These are phyloP conservation scores for Muscicapa adusta DNA, from an alignment of 2,113 vertebrate species.

Conservation along the genomic window DNA sequence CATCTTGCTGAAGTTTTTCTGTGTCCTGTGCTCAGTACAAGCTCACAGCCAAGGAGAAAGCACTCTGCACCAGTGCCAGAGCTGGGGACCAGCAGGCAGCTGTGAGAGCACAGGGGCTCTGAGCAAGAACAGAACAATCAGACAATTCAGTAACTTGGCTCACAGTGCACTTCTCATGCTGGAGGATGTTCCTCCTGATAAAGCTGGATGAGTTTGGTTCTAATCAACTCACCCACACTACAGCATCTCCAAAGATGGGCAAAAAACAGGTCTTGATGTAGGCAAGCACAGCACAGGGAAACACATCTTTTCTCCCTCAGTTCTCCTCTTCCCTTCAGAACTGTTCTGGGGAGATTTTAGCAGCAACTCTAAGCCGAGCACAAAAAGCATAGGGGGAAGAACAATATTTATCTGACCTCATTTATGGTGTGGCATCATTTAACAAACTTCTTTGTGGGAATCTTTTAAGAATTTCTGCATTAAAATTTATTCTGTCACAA, in stretches of 20 bases:
- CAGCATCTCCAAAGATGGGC: neutral
- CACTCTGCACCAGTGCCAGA: rapidly evolving
- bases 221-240: neutral
- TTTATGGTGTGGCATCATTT: neutral
- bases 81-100: rapidly evolving
- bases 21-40: too few relatives aligned
- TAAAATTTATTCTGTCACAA: neutral
- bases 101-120: neutral
- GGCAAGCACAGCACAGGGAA: neutral
- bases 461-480: neutral
- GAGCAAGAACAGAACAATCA: neutral
- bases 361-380: neutral
- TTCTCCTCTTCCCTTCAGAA: neutral
- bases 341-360: neutral
- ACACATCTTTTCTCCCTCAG: neutral
- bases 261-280: neutral
- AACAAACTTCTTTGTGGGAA: neutral
- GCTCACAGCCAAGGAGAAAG: neutral
- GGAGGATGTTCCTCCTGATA: neutral
- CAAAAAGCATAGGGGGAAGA: neutral
- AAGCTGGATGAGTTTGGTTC: neutral
- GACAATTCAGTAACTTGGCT: neutral
- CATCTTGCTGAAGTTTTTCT: neutral
- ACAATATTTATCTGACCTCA: neutral
- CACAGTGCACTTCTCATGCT: rapidly evolving